Evolutionary conservation across 2,888 invertebrate species (phyloP).

Genomic region (Acrobasis consociella): DNA sequence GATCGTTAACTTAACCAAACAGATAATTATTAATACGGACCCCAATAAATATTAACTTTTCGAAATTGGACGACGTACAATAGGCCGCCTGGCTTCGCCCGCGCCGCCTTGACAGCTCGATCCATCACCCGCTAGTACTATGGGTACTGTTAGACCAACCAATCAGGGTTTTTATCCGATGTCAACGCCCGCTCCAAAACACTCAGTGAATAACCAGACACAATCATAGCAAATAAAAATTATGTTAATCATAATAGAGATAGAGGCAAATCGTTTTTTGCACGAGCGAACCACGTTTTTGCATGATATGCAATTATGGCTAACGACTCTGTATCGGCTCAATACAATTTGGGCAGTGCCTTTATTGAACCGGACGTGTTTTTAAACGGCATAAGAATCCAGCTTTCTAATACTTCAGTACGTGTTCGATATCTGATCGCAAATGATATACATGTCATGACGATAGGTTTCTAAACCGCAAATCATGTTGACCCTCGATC

Average conservation of each 20-base stretch:
- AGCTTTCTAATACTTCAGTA: slow-evolving; percentile 68
- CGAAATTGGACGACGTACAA: slow-evolving; percentile 60
- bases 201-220: slow-evolving; percentile 48
- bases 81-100: slow-evolving; percentile 43
- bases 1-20: slow-evolving; percentile 49
- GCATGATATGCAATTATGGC: slow-evolving; percentile 69
- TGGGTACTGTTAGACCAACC: slow-evolving; percentile 56
- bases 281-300: slow-evolving; percentile 51
- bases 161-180: slow-evolving; percentile 62
- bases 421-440: slow-evolving; percentile 60
- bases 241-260: slow-evolving; percentile 65
- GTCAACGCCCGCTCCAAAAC: slow-evolving; percentile 64
- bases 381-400: slow-evolving; percentile 60
- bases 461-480: slow-evolving; percentile 49
- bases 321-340: slow-evolving; percentile 63
- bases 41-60: slow-evolving; percentile 62
- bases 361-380: slow-evolving; percentile 55
- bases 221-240: slow-evolving; percentile 71
- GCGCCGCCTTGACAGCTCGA: slow-evolving; percentile 52
- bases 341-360: slow-evolving; percentile 56
- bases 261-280: slow-evolving; percentile 56
- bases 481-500: slow-evolving; percentile 48
- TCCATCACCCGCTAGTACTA: slow-evolving; percentile 63
- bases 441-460: slow-evolving; percentile 60
- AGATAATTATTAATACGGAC: slow-evolving; percentile 58